These are phyloP conservation scores for Acronicta aceris DNA, from an alignment of 2,888 invertebrate species.

Conservation along the genomic window DNA sequence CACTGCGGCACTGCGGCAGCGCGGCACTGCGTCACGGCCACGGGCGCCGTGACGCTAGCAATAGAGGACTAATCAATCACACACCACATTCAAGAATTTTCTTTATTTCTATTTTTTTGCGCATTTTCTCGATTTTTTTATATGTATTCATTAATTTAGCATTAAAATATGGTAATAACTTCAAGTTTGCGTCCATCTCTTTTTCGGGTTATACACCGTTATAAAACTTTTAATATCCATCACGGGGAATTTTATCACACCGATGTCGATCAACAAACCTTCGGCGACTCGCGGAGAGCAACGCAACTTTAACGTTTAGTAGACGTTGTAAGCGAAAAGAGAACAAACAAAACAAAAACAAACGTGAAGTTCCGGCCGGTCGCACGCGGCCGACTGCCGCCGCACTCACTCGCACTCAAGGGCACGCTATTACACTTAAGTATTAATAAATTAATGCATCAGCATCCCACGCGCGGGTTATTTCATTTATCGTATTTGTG, in stretches of 20 bases:
- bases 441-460: slow-evolving; percentile 71
- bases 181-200: slow-evolving; percentile 85
- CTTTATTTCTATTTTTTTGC: slow-evolving; percentile 88
- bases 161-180: slow-evolving; percentile 88
- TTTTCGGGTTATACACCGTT: slow-evolving; percentile 75
- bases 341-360: slow-evolving; percentile 87
- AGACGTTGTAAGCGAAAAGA: slow-evolving; percentile 83
- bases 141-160: slow-evolving; percentile 88
- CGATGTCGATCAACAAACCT: slow-evolving; percentile 73
- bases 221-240: slow-evolving; percentile 75
- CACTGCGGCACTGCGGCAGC: slow-evolving; percentile 43
- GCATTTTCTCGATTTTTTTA: slow-evolving; percentile 75
- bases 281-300: slow-evolving; percentile 72
- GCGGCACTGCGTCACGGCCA: slow-evolving; percentile 41
- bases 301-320: slow-evolving; percentile 70
- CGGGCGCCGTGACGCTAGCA: slow-evolving; percentile 50
- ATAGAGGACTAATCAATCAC: slow-evolving; percentile 84
- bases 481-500: slow-evolving; percentile 60
- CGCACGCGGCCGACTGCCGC: slow-evolving; percentile 59
- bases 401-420: slow-evolving; percentile 42
- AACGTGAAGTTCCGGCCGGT: slow-evolving; percentile 79
- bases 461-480: slow-evolving; percentile 58
- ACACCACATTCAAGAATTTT: slow-evolving; percentile 87
- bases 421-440: slow-evolving; percentile 55
- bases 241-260: slow-evolving; percentile 70